Conservation (phyloP, 2,797 vertebrate species). For the Cyclopterus lumpus region DNA sequence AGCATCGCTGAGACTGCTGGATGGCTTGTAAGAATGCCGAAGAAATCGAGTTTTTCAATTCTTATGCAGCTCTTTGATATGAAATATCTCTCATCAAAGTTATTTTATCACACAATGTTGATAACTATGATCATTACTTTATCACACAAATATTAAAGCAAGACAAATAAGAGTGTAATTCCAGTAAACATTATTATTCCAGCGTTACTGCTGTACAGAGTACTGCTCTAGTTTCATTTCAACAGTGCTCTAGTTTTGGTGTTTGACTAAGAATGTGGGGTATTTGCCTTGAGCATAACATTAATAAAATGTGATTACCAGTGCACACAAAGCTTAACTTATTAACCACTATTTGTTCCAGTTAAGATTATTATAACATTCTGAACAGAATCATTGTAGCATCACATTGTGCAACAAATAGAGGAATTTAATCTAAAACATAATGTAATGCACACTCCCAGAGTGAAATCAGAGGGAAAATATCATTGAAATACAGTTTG, state of each 20-base stretch:
- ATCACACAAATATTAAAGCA: conserved; percentile 32
- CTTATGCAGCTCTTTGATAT: conserved; percentile 4
- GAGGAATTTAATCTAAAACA: conserved; percentile 24
- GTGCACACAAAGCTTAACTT: conserved; percentile 47
- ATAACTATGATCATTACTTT: conserved; percentile 48
- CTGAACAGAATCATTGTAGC: conserved; percentile 12
- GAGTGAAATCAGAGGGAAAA: conserved; percentile 20
- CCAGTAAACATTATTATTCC: conserved; percentile 31
- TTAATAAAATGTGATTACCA: conserved; percentile 61
- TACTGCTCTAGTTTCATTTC: conserved; percentile 43
- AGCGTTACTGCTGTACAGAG: conserved; percentile 19
- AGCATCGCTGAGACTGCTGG: background rate
- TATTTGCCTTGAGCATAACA: conserved; percentile 59
- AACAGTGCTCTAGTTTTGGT: conserved; percentile 39
- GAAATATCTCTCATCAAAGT: conserved; percentile 28
- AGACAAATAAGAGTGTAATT: conserved; percentile 29
- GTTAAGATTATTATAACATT: conserved; percentile 22
- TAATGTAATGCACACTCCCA: conserved; percentile 1
- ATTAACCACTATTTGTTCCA: conserved; percentile 57
- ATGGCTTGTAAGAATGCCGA: background rate
- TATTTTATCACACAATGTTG: conserved; percentile 23
- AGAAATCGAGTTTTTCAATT: background rate
- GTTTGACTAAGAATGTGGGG: conserved; percentile 56
- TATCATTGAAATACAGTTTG: conserved; percentile 15
- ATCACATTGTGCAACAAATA: conserved; percentile 12